These are phyloP conservation scores for Enoplosus armatus DNA, from an alignment of 2,797 vertebrate genomes.

Conservation along the genomic window DNA sequence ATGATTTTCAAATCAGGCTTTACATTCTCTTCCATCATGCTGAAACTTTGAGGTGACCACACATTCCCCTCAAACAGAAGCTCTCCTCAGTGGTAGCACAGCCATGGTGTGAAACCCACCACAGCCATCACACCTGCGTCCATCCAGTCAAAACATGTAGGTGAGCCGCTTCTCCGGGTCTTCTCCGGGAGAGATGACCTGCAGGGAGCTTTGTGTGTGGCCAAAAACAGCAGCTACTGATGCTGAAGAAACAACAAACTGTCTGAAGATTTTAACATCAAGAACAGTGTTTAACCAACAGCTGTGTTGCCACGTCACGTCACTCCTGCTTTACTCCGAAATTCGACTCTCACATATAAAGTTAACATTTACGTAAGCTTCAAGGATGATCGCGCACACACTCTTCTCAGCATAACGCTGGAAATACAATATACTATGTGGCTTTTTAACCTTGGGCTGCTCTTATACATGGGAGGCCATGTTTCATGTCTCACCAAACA, in stretches of 20 bases:
- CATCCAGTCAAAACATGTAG: slow-evolving; percentile 70
- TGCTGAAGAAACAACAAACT: slow-evolving; percentile 54
- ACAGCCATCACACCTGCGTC: slow-evolving; percentile 65
- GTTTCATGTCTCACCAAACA: slow-evolving; percentile 64
- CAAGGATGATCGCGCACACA: slow-evolving; percentile 5
- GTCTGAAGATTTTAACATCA: slow-evolving; percentile 23
- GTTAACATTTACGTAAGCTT: neutral
- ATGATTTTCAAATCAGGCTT: neutral
- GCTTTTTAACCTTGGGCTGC: slow-evolving; percentile 49
- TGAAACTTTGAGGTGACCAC: neutral
- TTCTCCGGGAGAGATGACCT: slow-evolving; percentile 47
- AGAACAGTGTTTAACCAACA: slow-evolving; percentile 28
- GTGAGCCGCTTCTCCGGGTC: slow-evolving; percentile 46
- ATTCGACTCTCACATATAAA: neutral
- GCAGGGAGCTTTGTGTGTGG: slow-evolving; percentile 77
- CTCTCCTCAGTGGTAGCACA: slow-evolving; percentile 21
- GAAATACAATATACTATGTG: slow-evolving; percentile 24
- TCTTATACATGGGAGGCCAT: slow-evolving; percentile 48
- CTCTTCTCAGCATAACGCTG: neutral
- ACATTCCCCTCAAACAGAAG: slow-evolving; percentile 33
- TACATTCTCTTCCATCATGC: neutral
- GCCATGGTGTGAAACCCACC: slow-evolving; percentile 58
- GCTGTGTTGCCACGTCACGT: slow-evolving; percentile 42
- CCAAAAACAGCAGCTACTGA: slow-evolving; percentile 46
- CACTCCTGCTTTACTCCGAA: slow-evolving; percentile 5